phyloP scores from a whole-genome alignment of 2,113 vertebrate genomes.

The Pagrus major region DNA sequence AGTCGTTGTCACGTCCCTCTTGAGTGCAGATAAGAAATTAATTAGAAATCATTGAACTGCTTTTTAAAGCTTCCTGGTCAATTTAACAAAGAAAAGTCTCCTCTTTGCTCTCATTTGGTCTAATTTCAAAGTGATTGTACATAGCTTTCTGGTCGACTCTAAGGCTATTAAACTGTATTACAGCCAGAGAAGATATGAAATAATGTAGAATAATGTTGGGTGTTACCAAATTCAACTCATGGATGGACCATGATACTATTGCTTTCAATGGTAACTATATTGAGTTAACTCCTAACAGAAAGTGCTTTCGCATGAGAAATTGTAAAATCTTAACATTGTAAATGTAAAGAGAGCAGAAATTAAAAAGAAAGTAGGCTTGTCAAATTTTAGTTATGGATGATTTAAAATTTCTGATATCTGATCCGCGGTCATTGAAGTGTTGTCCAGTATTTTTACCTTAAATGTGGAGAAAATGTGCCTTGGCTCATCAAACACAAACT shows the following conservation, averaged over 20 bases:
- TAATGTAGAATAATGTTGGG: not conserved
- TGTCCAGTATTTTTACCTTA: not conserved
- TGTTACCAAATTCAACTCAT: not conserved
- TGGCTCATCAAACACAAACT: not conserved
- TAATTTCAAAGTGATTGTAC: conserved; percentile 20
- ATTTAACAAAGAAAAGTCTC: not conserved
- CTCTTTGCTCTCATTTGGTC: not conserved
- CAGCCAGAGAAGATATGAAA: conserved; percentile 1
- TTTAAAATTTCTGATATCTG: not conserved
- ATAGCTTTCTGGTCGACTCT: not conserved
- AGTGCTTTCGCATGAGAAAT: not conserved
- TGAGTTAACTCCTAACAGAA: not conserved
- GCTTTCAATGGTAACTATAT: not conserved
- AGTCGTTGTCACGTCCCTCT: not conserved
- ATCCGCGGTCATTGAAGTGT: not conserved
- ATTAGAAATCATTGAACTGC: not conserved
- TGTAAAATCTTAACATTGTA: not conserved
- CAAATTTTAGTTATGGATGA: not conserved
- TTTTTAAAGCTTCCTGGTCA: conserved; percentile 1
- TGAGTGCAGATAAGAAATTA: not conserved
- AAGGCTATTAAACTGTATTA: not conserved
- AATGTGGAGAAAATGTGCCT: not conserved
- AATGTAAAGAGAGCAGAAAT: not conserved
- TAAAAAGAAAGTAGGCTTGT: not conserved
- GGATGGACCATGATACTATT: conserved; percentile 3